Evolutionary conservation across 2,888 invertebrate genomes (phyloP).

Genomic region (Choreutis nemorana): DNA sequence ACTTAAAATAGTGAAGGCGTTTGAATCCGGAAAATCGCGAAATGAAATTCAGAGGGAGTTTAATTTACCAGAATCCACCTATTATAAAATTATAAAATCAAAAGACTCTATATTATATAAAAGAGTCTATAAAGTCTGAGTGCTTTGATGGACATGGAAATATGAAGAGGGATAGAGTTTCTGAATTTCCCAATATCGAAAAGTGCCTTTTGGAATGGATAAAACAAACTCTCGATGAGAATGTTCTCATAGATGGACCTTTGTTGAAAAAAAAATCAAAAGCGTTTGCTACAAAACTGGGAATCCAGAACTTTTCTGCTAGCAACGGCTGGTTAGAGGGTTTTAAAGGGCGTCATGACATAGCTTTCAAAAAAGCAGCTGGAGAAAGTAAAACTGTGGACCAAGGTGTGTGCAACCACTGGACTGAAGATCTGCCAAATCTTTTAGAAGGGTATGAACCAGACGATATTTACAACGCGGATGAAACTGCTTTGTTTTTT

Average conservation of each 20-base stretch:
- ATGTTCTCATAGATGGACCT: conserved; percentile 12
- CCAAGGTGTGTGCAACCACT: conserved; percentile 7
- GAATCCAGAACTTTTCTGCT: conserved; percentile 12
- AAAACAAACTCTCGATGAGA: conserved; percentile 10
- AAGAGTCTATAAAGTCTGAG: conserved; percentile 9
- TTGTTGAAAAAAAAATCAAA: conserved; percentile 14
- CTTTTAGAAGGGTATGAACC: conserved; percentile 7
- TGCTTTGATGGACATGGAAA: conserved; percentile 14
- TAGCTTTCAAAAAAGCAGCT: conserved; percentile 11
- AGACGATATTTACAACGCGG: conserved; percentile 12
- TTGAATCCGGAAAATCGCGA: conserved; percentile 14
- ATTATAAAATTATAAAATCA: conserved; percentile 13
- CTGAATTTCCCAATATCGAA: conserved; percentile 12
- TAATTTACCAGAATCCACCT: conserved; percentile 13
- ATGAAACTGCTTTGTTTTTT: conserved; percentile 5
- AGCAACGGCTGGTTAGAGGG: conserved; percentile 14
- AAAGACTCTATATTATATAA: conserved; percentile 9
- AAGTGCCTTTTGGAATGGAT: conserved; percentile 12
- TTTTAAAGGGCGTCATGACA: conserved; percentile 11
- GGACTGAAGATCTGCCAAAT: conserved; percentile 9
- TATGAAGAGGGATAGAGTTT: conserved; percentile 10
- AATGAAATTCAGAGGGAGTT: conserved; percentile 13
- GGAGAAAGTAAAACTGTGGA: conserved; percentile 12
- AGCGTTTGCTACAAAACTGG: conserved; percentile 13
- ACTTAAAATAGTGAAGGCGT: conserved; percentile 13